Evolutionary conservation across 2,113 vertebrate genomes (phyloP).

Genomic region (Rhegmatorhina hoffmannsi): DNA sequence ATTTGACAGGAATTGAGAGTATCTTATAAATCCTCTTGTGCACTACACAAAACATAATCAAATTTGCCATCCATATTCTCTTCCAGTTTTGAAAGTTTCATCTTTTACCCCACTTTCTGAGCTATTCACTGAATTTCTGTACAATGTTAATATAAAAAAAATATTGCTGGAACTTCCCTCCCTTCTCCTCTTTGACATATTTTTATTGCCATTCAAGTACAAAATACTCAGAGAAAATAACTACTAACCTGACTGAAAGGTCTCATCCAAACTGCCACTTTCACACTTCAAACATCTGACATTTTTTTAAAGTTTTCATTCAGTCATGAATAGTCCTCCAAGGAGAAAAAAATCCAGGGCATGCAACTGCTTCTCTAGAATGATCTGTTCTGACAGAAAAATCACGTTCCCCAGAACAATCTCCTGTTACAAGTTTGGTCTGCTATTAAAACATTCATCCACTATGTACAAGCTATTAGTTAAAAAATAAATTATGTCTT

Average conservation of each 20-base stretch:
- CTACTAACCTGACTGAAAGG: constrained; percentile 86
- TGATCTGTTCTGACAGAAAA: background rate
- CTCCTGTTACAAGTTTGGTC: background rate
- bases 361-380: background rate
- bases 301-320: constrained; percentile 42
- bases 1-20: background rate
- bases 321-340: background rate
- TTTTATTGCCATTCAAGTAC: background rate
- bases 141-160: background rate
- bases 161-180: background rate
- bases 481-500: constrained; percentile 66
- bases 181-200: background rate
- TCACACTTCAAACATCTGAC: constrained; percentile 78
- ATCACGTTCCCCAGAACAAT: background rate
- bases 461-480: constrained; percentile 36
- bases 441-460: constrained; percentile 49
- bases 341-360: background rate
- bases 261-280: constrained; percentile 80
- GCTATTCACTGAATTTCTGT: background rate
- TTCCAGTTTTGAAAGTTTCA: background rate
- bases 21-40: background rate
- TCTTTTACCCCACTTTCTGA: background rate
- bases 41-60: background rate
- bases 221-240: background rate
- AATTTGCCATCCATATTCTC: background rate